Percentiles rank a stretch among this genome's conserved stretches.
Conservation (phyloP, 2,113 vertebrate species). For the Hydrolagus affinis region DNA sequence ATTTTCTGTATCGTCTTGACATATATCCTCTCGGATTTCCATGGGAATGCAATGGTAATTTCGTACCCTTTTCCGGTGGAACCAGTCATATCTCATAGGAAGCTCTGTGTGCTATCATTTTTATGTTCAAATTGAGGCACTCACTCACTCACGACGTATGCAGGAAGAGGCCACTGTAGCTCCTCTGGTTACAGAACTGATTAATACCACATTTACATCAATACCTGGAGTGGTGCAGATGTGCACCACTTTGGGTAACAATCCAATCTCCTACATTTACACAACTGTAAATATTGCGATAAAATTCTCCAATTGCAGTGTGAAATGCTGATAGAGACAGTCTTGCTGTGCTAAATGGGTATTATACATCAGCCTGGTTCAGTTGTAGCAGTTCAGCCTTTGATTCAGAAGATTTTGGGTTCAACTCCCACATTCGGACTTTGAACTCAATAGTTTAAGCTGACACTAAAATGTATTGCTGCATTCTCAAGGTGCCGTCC, state of each 20-base stretch:
- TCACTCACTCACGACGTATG: not conserved
- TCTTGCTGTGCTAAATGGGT: no score
- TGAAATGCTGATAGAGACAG: no score
- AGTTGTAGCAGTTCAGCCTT: no score
- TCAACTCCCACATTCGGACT: no score
- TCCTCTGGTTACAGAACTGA: not conserved
- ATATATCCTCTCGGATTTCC: not conserved
- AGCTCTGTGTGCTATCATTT: not conserved
- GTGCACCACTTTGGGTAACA: not conserved
- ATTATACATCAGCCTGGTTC: no score
- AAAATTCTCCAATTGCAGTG: not conserved
- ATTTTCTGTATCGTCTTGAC: not conserved
- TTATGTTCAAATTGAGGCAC: not conserved
- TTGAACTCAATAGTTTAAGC: no score
- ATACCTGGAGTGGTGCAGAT: not conserved
- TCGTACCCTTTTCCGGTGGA: not conserved
- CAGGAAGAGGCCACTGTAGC: not conserved
- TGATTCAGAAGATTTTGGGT: no score
- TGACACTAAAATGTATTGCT: no score
- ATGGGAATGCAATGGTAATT: not conserved
- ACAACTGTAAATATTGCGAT: not conserved
- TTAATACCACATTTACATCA: not conserved
- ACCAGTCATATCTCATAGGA: not conserved
- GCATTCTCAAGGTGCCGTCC: no score
- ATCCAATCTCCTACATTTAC: constrained; percentile 4